Base-by-base conservation (phyloP, 2,113 vertebrate species). In the Ornithorhynchus anatinus region DNA sequence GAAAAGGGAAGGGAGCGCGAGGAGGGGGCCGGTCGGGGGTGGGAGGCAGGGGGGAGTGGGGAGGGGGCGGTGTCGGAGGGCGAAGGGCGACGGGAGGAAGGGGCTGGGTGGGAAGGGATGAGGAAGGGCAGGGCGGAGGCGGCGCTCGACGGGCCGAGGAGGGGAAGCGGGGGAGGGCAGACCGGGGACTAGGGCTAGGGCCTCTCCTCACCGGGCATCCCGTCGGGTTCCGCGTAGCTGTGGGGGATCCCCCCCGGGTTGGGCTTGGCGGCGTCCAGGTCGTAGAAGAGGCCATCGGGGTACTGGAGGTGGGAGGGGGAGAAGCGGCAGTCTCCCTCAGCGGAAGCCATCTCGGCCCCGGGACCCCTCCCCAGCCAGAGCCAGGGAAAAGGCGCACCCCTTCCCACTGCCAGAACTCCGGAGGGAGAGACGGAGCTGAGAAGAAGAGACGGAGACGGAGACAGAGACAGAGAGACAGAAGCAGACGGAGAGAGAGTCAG, bases 201-300 rank as follows among this genome's bases (percentile, higher is more conserved):
- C 39, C 43, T 25, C 58, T 67, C 70, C 67, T 84, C 68, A 75
- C 82, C 81, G 20, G 69, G 62, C 23, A 62, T 66, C 40, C 75
- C 84, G 7, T 89, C 85, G 47, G 83, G 76, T 11, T 87, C 82
- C 0, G 74, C 32, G 72, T 81, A 86, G 37, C 57, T n/a, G 31
- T 78, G 39, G 22, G 16, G 39, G 13, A 5, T 52, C 6, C 16
- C 6, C 23, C 22, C 48, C 5, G 23, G 12, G 23, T 14, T n/a
- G n/a, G 81, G 81, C 19, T 79, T 79, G 45, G 77, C 75, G 22
- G 73, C 72, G 25, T 90, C 89, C 64, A 88, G 50, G 36, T 89
- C 84, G 0, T 83, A 89, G 61, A 88, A 82, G 62, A 84, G 42
- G 1, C 82, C 75, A 23, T 89, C 87, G 8, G 89, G 58, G 65